Evolutionary conservation across 2,113 vertebrate genomes (phyloP), one percentile per base, ranked within the genome.

Genomic region (Shinisaurus crocodilurus): DNA sequence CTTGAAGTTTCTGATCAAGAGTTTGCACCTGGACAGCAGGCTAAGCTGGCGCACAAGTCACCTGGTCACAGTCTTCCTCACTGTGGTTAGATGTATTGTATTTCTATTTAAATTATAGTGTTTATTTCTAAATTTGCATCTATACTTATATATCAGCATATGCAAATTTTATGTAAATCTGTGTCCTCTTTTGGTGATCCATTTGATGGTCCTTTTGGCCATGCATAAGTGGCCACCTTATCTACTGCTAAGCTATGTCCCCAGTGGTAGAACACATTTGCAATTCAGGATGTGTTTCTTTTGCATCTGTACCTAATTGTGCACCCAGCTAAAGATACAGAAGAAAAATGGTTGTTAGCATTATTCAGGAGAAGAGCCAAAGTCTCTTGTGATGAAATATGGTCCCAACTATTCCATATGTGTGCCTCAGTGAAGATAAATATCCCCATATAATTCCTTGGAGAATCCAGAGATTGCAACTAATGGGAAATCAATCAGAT

Each of bases 401-500:
- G 63, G 50, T 67, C 12, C 6, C 1, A 88, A 91, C 82, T 5
- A 77, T 23, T 90, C n/a, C 65, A 2, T 85, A 65, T 57, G 87
- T 77, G 75, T 75, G 77, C 82, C 67, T 90, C 94, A 75, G 27
- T 92, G 82, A 92, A 92, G 86, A 94, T 94, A 97, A 95, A 91
- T 92, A 92, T 34, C 89, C 76, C 65, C 37, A 93, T 89, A 93
- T 93, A 93, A 95, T 43, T 94, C 88, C 81, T 90, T 67, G 32
- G 29, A 88, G 37, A 92, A 40, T 92, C 48, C 20, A 86, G 77
- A 94, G 72, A 93, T 60, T 54, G 90, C 40, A 86, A 83, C 86
- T 89, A 76, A 74, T 81, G 86, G 95, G 79, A 85, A 94, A 84
- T 77, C 91, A 76, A 37, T 48, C 9, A 90, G 90, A 88, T 34